Evolutionary conservation across 2,888 invertebrate genomes (phyloP).

Genomic region (Lasioglossum villosulum): DNA sequence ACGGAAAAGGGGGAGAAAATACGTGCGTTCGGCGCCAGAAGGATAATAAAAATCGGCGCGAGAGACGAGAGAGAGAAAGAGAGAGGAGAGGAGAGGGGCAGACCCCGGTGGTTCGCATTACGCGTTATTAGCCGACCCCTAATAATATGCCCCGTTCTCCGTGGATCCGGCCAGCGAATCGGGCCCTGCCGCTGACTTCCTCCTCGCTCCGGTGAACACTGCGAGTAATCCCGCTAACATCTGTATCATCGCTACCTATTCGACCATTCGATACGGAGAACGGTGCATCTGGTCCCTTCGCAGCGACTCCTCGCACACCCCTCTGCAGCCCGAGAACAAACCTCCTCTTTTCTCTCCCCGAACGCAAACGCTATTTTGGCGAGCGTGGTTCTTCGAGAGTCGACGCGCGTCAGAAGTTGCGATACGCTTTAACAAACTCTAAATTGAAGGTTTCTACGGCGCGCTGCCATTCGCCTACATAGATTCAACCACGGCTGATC

Average conservation of each 20-base stretch:
- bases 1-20: conserved; percentile 2
- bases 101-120: conserved; percentile 74
- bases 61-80: neutral
- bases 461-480: neutral
- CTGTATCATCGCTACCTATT: conserved; percentile 82
- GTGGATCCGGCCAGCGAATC: conserved; percentile 14
- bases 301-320: conserved; percentile 5
- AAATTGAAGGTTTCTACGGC: neutral
- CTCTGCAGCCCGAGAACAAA: neutral
- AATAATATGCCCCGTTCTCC: conserved; percentile 73
- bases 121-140: conserved; percentile 81
- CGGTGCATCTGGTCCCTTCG: conserved; percentile 75
- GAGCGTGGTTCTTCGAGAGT: neutral
- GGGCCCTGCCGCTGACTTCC: conserved; percentile 59
- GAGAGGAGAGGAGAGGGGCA: neutral
- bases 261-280: conserved; percentile 71
- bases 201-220: conserved; percentile 64
- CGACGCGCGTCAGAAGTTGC: neutral
- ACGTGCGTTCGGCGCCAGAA: conserved; percentile 24
- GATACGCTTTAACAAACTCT: neutral
- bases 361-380: neutral
- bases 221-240: conserved; percentile 77
- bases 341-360: neutral
- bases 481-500: neutral
- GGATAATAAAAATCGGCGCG: conserved; percentile 58